These are phyloP conservation scores for Merodon equestris DNA, from an alignment of 2,888 invertebrate species.

Conservation along the genomic window DNA sequence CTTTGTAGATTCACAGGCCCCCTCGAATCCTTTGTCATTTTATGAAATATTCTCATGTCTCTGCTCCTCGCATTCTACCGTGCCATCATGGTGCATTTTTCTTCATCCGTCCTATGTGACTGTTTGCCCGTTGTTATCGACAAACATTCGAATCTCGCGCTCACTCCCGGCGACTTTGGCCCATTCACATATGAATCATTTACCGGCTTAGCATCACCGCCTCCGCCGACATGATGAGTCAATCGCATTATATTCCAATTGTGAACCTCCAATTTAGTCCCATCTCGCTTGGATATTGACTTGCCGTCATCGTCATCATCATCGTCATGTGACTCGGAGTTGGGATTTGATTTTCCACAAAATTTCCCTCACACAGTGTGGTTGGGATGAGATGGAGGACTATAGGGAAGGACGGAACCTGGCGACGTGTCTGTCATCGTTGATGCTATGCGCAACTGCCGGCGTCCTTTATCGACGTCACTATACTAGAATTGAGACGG, in stretches of 20 bases:
- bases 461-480: conserved; percentile 9
- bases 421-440: conserved; percentile 57
- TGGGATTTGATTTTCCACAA: conserved; percentile 68
- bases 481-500: too few species aligned
- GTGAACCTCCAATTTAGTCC: conserved; percentile 49
- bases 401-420: conserved; percentile 42
- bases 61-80: conserved; percentile 34
- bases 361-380: conserved; percentile 40
- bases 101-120: conserved; percentile 21
- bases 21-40: too few species aligned
- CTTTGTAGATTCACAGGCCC: conserved; percentile 16
- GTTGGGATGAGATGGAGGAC: too few species aligned
- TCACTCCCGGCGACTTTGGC: too few species aligned
- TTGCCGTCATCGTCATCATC: too few species aligned
- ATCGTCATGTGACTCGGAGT: too few species aligned
- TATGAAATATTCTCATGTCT: too few species aligned
- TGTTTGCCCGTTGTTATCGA: conserved; percentile 58
- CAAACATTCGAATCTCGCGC: conserved; percentile 55
- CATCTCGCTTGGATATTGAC: too few species aligned
- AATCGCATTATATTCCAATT: conserved; percentile 64
- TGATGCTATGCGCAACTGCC: conserved; percentile 54
- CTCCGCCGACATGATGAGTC: conserved; percentile 23
- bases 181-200: too few species aligned
- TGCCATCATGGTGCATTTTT: conserved; percentile 21
- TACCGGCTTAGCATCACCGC: too few species aligned